Conservation (phyloP, 2,888 invertebrate genomes). For the Cepaea hortensis region DNA sequence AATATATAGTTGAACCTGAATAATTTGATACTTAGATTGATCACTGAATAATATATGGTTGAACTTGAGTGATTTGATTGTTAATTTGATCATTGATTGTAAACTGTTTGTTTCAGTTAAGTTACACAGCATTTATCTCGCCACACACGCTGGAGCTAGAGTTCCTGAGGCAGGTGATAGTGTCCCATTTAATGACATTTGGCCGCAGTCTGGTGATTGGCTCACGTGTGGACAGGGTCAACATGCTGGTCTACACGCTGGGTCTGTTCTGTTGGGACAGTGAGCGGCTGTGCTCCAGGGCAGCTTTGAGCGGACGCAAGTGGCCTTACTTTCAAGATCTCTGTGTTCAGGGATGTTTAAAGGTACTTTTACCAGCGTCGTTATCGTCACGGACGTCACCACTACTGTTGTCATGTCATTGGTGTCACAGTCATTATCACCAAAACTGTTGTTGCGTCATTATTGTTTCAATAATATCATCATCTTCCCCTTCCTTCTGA, state of each 20-base stretch:
- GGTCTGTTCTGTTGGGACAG: conserved; percentile 67
- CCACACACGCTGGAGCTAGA: conserved; percentile 65
- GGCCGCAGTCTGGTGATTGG: conserved; percentile 68
- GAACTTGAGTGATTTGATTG: not conserved
- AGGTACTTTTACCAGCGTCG: conserved; percentile 53
- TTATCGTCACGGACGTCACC: no score
- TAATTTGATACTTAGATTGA: not conserved
- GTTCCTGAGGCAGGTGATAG: conserved; percentile 66
- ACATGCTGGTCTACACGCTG: conserved; percentile 67
- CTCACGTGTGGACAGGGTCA: conserved; percentile 64
- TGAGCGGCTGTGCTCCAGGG: conserved; percentile 66
- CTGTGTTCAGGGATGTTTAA: conserved; percentile 67
- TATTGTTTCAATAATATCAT: no score
- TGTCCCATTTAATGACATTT: conserved; percentile 72
- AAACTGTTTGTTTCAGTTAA: conserved; percentile 59
- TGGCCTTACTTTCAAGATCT: conserved; percentile 70
- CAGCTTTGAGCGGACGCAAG: conserved; percentile 59
- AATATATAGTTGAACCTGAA: no score
- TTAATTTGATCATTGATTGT: not conserved
- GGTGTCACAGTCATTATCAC: no score
- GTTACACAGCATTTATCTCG: conserved; percentile 67
- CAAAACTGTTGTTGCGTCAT: no score
- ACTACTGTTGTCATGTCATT: no score
- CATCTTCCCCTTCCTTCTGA: no score
- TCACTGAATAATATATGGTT: not conserved